phyloP scores from a whole-genome alignment of 2,113 vertebrate species.

The Paramisgurnus dabryanus region DNA sequence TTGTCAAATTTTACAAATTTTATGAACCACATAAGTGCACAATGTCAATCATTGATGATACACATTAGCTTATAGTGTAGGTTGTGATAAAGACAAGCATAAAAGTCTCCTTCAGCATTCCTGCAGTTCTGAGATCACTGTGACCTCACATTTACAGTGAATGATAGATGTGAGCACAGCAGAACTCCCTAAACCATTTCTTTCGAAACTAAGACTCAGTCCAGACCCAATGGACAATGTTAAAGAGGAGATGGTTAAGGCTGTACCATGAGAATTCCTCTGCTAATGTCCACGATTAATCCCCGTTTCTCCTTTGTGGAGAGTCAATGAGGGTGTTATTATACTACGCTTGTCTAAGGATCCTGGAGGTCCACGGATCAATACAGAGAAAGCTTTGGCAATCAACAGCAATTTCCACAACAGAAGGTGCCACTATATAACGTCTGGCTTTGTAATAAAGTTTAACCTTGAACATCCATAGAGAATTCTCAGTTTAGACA shows the following conservation, averaged over 20 bases:
- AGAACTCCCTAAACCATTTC: conserved; percentile 4
- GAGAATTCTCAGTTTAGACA: not conserved
- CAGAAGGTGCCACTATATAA: not conserved
- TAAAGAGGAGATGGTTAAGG: not conserved
- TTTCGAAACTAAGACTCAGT: not conserved
- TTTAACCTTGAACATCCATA: not conserved
- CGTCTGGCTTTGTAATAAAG: not conserved
- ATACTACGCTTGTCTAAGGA: too few species aligned
- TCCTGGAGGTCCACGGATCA: not conserved
- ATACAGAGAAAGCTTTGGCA: not conserved
- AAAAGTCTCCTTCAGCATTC: not conserved
- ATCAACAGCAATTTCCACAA: not conserved
- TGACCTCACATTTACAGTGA: conserved; percentile 21
- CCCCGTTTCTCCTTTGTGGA: too few species aligned
- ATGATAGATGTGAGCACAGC: conserved; percentile 1
- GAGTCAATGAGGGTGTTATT: too few species aligned
- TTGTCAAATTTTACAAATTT: too few species aligned
- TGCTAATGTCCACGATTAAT: not conserved
- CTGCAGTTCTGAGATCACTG: conserved; percentile 9
- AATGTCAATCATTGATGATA: not conserved
- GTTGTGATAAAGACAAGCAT: not conserved
- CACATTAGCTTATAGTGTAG: not conserved
- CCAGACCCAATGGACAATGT: not conserved
- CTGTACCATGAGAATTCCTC: not conserved
- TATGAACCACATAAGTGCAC: too few species aligned